phyloP scores from a whole-genome alignment of 2,888 invertebrate genomes.

The Chirona hameri region DNA sequence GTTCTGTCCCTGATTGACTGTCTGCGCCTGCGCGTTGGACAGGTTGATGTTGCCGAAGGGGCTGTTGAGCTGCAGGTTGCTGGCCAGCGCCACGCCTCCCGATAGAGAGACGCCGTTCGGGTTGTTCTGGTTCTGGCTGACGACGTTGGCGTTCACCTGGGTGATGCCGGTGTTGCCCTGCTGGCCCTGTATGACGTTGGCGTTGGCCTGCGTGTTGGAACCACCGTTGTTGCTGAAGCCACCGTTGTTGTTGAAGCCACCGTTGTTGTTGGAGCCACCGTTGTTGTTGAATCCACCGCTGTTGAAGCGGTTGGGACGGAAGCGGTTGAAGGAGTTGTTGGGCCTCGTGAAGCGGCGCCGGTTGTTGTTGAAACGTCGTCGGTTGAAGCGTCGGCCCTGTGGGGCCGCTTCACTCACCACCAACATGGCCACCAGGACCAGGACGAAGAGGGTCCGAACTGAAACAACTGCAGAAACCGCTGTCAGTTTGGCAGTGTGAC shows the following conservation, averaged over 20 bases:
- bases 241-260: not conserved
- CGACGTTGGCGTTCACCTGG: not conserved
- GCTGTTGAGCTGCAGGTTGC: conserved; percentile 23
- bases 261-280: not conserved
- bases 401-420: conserved; percentile 11
- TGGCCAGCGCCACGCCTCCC: not conserved
- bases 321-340: not conserved
- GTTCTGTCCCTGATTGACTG: not conserved
- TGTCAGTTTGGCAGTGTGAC: too few relatives aligned
- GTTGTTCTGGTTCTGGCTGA: conserved; percentile 1
- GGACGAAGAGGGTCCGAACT: not conserved
- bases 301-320: too few relatives aligned
- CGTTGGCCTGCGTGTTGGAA: conserved; percentile 22
- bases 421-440: conserved; percentile 8
- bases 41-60: conserved; percentile 25
- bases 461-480: not conserved
- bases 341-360: not conserved
- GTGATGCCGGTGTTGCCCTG: not conserved
- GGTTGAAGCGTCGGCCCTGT: not conserved
- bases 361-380: not conserved
- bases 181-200: conserved; percentile 4
- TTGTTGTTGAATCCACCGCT: too few relatives aligned
- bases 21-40: conserved; percentile 7
- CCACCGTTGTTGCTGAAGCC: not conserved
- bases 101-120: not conserved